A percentile compares a stretch with the other conserved stretches of the same genome.
phyloP scores from a whole-genome alignment of 1,140 invertebrate species.

The Pseudomyrmex dendroicus region DNA sequence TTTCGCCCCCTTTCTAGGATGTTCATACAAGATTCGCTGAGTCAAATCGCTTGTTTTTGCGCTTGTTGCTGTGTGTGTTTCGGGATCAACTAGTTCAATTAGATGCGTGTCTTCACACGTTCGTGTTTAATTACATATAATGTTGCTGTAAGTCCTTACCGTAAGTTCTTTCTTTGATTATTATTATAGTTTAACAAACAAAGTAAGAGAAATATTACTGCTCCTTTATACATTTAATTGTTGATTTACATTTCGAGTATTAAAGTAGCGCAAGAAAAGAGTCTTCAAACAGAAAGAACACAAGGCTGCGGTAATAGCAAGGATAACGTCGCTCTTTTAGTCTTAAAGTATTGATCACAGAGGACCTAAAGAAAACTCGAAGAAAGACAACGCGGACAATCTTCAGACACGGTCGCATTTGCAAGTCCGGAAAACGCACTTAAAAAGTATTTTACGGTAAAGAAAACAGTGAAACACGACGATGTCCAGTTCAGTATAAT shows the following conservation, averaged over 20 bases:
- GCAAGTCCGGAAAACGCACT: not conserved
- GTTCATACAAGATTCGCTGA: slow-evolving; percentile 73
- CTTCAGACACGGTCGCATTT: slow-evolving; percentile 17
- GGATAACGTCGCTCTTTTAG: slow-evolving; percentile 4
- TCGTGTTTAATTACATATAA: not conserved
- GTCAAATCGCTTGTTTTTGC: slow-evolving; percentile 52
- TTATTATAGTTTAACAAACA: not conserved
- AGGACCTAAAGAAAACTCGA: not conserved
- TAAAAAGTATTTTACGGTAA: slow-evolving; percentile 17
- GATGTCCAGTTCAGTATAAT: slow-evolving; percentile 26
- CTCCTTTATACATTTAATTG: not conserved
- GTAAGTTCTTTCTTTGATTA: not conserved
- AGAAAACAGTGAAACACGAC: not conserved
- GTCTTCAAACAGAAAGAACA: not conserved
- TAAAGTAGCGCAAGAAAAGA: not conserved
- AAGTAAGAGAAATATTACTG: not conserved
- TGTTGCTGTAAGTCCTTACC: not conserved
- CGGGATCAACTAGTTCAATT: slow-evolving; percentile 38
- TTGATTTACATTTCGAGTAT: not conserved
- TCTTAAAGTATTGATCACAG: not conserved
- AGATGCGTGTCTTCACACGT: not conserved
- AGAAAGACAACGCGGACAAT: not conserved
- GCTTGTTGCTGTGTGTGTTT: slow-evolving; percentile 33
- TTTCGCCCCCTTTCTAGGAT: slow-evolving; percentile 68
- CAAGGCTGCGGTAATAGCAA: not conserved